These are phyloP conservation scores for Heliconius congener DNA, from an alignment of 1,140 invertebrate genomes.

Conservation along the genomic window DNA sequence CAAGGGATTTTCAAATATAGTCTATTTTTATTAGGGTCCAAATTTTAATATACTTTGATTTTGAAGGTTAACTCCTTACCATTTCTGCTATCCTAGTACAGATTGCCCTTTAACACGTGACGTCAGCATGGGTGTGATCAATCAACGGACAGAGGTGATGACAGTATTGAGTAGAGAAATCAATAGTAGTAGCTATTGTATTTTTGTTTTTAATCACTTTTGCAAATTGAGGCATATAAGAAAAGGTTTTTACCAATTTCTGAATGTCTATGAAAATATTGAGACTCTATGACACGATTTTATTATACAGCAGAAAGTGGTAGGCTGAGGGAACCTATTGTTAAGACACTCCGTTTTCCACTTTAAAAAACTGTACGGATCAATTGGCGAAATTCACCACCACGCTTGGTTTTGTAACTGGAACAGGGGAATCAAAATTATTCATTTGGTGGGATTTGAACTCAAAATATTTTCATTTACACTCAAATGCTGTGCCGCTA, in stretches of 20 bases:
- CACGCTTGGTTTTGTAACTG: not conserved
- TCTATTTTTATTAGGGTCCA: not conserved
- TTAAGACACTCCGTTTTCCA: no score
- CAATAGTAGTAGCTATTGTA: not conserved
- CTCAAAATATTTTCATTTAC: not conserved
- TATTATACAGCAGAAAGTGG: no score
- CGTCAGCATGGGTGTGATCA: constrained; percentile 38
- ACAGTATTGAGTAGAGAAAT: not conserved
- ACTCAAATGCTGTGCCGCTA: not conserved
- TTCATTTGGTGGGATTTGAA: not conserved
- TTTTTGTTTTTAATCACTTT: not conserved
- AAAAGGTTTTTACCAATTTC: not conserved
- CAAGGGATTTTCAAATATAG: constrained; percentile 17
- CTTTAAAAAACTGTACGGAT: not conserved
- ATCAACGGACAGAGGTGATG: not conserved
- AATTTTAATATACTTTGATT: not conserved
- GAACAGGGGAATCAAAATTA: not conserved
- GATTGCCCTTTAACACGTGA: constrained; percentile 61
- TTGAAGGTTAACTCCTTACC: constrained; percentile 28
- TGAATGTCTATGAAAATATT: no score
- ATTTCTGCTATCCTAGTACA: constrained; percentile 48
- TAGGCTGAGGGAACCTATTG: no score
- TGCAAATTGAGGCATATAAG: not conserved
- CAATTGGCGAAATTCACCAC: not conserved
- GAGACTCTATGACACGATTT: no score